Percentiles rank a stretch among this genome's conserved stretches.
These are phyloP conservation scores for Serripes groenlandicus DNA, from an alignment of 2,888 invertebrate genomes.

Conservation along the genomic window DNA sequence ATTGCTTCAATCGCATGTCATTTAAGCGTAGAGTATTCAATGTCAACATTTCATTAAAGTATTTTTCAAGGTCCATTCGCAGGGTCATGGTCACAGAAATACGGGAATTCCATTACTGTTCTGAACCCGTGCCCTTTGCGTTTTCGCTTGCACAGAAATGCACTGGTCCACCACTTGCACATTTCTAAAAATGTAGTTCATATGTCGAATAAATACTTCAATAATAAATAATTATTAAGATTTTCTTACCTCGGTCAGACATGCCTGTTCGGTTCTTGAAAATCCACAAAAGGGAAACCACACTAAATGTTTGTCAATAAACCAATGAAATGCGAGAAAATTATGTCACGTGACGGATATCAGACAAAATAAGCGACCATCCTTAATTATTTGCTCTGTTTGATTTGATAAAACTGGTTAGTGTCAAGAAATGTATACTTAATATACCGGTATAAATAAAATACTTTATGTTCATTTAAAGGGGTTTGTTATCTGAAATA, in stretches of 20 bases:
- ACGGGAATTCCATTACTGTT: neutral
- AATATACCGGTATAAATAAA: no score
- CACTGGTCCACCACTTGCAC: no score
- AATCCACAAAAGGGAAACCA: conserved; percentile 27
- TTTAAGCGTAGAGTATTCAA: no score
- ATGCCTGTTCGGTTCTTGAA: conserved; percentile 21
- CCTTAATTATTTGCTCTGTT: no score
- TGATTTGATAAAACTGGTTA: no score
- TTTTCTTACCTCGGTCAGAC: conserved; percentile 19
- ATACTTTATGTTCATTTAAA: no score
- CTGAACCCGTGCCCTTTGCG: no score
- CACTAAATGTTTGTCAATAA: neutral
- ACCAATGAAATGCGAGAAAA: neutral
- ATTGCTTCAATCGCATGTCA: no score
- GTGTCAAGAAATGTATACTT: no score
- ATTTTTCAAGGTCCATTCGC: conserved; percentile 9
- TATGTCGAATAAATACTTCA: neutral
- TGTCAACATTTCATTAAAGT: no score
- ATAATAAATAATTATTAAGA: neutral
- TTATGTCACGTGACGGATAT: neutral
- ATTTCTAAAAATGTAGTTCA: neutral
- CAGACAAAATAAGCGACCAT: neutral
- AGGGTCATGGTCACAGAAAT: conserved; percentile 21
- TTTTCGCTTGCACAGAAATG: no score
- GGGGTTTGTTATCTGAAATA: no score